Conservation (phyloP, 2,888 invertebrate species). For the Oscheius sp. region DNA sequence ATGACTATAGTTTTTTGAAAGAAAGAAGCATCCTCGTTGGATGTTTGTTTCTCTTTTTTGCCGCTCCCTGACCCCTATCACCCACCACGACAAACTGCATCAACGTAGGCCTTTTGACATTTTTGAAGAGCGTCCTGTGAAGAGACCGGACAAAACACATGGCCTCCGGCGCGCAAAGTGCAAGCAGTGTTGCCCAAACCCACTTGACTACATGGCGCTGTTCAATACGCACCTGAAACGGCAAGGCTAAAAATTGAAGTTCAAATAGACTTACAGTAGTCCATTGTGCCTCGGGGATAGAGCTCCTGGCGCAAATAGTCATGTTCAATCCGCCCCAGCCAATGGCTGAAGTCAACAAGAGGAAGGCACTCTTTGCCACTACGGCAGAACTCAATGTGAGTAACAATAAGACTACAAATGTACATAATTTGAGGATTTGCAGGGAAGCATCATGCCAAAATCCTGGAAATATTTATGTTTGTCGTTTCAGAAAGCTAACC, state of each 20-base stretch:
- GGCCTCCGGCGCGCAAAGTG: slow-evolving; percentile 71
- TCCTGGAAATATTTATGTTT: slow-evolving; percentile 45
- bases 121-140: slow-evolving; percentile 72
- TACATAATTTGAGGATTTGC: slow-evolving; percentile 69
- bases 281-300: slow-evolving; percentile 61
- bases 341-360: slow-evolving; percentile 70
- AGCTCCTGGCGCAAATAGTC: slow-evolving; percentile 66
- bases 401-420: slow-evolving; percentile 67
- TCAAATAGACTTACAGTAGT: slow-evolving; percentile 46
- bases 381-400: slow-evolving; percentile 62
- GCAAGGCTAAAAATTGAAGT: background rate
- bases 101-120: slow-evolving; percentile 65
- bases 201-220: slow-evolving; percentile 69
- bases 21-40: background rate
- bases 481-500: slow-evolving; percentile 37
- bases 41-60: no score
- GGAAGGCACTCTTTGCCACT: slow-evolving; percentile 65
- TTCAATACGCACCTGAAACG: slow-evolving; percentile 51
- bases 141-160: slow-evolving; percentile 70
- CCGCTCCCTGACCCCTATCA: background rate
- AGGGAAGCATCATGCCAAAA: slow-evolving; percentile 68
- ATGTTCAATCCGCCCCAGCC: slow-evolving; percentile 67
- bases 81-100: slow-evolving; percentile 64
- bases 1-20: background rate
- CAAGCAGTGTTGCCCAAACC: slow-evolving; percentile 71